Conservation (phyloP, 1,140 invertebrate species). For the Himalopsyche phryganea region DNA sequence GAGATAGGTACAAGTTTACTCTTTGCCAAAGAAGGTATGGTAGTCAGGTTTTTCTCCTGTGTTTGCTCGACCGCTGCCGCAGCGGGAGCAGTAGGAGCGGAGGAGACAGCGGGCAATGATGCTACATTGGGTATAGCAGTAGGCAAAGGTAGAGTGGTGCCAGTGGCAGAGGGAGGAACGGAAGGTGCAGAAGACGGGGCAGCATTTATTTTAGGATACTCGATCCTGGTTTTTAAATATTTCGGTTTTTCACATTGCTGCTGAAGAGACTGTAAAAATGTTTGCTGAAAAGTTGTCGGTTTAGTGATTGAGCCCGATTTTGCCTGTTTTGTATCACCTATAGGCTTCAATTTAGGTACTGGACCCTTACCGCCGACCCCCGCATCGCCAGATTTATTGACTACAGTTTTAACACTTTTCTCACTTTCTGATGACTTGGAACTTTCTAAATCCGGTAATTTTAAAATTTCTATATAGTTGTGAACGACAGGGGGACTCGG, state of each 20-base stretch:
- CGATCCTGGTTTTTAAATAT: slow-evolving; percentile 45
- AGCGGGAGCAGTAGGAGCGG: background rate
- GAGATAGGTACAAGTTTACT: slow-evolving; percentile 16
- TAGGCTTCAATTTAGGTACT: slow-evolving; percentile 52
- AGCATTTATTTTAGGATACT: slow-evolving; percentile 47
- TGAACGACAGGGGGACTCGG: slow-evolving; percentile 53
- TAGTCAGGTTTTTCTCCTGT: too few species aligned
- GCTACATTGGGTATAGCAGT: background rate
- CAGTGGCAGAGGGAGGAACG: background rate
- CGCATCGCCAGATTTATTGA: slow-evolving; percentile 33
- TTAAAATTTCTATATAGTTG: slow-evolving; percentile 59
- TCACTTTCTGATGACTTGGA: slow-evolving; percentile 38
- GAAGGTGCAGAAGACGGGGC: slow-evolving; percentile 39
- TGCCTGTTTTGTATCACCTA: slow-evolving; percentile 47
- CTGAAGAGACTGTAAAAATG: slow-evolving; percentile 49
- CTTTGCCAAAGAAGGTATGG: slow-evolving; percentile 3
- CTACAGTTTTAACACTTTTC: slow-evolving; percentile 38
- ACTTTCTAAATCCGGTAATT: slow-evolving; percentile 50
- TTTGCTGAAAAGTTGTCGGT: slow-evolving; percentile 52
- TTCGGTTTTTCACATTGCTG: slow-evolving; percentile 48
- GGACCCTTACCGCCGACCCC: slow-evolving; percentile 46
- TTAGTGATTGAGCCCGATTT: slow-evolving; percentile 42
- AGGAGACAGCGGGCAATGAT: background rate
- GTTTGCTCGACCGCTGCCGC: background rate
- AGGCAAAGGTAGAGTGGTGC: background rate